phyloP scores from a whole-genome alignment of 2,888 invertebrate species.

The Oxyscelio sp. region DNA sequence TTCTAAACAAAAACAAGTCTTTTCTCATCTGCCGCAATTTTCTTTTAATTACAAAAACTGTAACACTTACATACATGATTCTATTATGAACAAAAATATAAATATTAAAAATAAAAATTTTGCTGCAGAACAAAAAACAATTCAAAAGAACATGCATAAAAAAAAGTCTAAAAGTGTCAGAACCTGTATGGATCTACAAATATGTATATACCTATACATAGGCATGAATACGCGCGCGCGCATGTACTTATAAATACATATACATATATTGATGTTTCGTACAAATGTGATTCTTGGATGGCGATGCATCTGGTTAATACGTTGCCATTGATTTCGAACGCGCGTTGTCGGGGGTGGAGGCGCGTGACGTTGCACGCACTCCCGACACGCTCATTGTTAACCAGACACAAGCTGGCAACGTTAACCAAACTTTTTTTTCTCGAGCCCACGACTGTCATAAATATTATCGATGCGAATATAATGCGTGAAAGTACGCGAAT shows the following conservation, averaged over 20 bases:
- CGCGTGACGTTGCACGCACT: background rate
- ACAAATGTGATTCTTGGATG: constrained; percentile 27
- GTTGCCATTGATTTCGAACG: background rate
- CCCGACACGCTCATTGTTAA: constrained; percentile 12
- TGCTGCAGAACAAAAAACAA: too few relatives aligned
- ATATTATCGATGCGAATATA: constrained; percentile 26
- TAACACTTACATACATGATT: too few relatives aligned
- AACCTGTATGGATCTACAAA: constrained; percentile 51
- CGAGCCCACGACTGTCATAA: constrained; percentile 49
- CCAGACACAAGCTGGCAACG: constrained; percentile 87
- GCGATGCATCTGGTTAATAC: background rate
- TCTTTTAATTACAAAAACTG: too few relatives aligned
- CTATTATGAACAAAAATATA: too few relatives aligned
- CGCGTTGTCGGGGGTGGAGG: background rate
- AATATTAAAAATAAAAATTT: too few relatives aligned
- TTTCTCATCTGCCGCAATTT: too few relatives aligned
- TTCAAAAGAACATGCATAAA: background rate
- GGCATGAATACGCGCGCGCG: constrained; percentile 59
- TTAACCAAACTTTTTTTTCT: constrained; percentile 87
- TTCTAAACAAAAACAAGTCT: too few relatives aligned
- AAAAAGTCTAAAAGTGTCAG: constrained; percentile 53
- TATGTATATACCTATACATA: constrained; percentile 61
- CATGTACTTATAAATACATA: constrained; percentile 65
- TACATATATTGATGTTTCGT: constrained; percentile 54
- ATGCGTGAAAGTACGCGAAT: constrained; percentile 22